Base-by-base conservation (phyloP, 2,797 vertebrate genomes). In the Bryconaethiops microstoma region DNA sequence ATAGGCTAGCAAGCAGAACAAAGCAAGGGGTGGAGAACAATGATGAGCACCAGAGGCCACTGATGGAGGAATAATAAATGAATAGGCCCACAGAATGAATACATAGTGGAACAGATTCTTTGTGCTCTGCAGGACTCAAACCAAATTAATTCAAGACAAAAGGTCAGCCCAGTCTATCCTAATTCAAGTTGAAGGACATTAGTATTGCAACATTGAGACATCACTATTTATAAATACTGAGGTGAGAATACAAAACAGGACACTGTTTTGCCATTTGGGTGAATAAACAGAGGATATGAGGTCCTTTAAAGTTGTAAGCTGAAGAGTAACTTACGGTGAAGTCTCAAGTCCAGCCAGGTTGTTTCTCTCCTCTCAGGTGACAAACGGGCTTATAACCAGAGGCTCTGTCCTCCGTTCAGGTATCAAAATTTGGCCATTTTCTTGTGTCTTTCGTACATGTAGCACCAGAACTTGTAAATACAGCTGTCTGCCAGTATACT, bases 291-390 rank as follows among this genome's bases (percentile, higher is more conserved):
- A 69, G 4, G 42, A 1, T 50, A 21, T 14, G 7, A 5, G 7
- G 0, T 12, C 4, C n/a, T 19, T 50, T 21, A 13, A 39, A n/a
- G 39, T 16, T 19, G 17, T 9, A 19, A 8, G 42, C 13, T 23
- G 3, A 70, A 71, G 17, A 12, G 12, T 17, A 69, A 70, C 81
- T 7, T 75, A 82, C 81, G 45, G 72, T 48, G 19, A 40, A 78
- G 39, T 25, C 8, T 59, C 21, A 39, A 19, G 35, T 23, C 50
- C 17, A 45, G n/a, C 14, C 80, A 64, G 39, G 69, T 78, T 78
- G 81, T 40, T 21, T 39, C 17, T 25, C 60, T 35, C 80, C 62
- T 68, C 65, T 17, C 48, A 39, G 76, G 63, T 78, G 52, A 62
- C 70, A 7, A 39, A 42, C 35, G 39, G 40, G 25, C 62, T 68